Base-by-base conservation (phyloP, 2,113 vertebrate genomes). In the Pavo muticus region DNA sequence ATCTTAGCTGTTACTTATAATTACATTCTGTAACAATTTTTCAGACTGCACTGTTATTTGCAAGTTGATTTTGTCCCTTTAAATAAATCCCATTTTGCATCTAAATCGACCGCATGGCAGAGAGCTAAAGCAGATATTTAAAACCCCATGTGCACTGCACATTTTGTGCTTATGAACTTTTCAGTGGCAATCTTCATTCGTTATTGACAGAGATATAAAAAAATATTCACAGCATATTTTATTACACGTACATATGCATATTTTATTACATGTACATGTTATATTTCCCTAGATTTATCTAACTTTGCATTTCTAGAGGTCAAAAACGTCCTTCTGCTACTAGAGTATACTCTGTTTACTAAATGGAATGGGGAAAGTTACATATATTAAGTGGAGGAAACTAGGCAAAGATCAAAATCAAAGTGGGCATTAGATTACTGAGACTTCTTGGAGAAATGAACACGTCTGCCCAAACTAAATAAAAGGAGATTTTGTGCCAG, bases 111-210 rank as follows among this genome's bases (percentile, higher is more conserved):
- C 10, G 80, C 12, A 44, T 8, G 2, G 8, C 71, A 76, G 23
- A 75, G 20, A 84, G 32, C 39, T 73, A 64, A 89, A 61, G 18
- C 12, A 94, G 50, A 54, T 59, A 75, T 86, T 91, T 80, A 70
- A 97, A 96, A 97, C 37, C 14, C n/a, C 32, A 40, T 4, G 9
- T 8, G 6, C 54, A 39, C 50, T 67, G 50, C 52, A 73, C 45
- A 81, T 77, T 93, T 48, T 80, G 54, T 75, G 44, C 69, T 91
- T 88, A 54, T 92, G 94, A 97, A 96, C 69, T 85, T 95, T 95
- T 84, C 86, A 91, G 76, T 78, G 56, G 40, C 23, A 8, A 77
- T 90, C 39, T 85, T 80, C 67, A 29, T 63, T 59, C 14, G 96
- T 96, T 82, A 74, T 90, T 88, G 45, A 67, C 19, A 80, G 37